Evolutionary conservation across 30 jellyfish, hydroid and myxozoan species (phyloP).

Genomic region (Chironex yamaguchii): DNA sequence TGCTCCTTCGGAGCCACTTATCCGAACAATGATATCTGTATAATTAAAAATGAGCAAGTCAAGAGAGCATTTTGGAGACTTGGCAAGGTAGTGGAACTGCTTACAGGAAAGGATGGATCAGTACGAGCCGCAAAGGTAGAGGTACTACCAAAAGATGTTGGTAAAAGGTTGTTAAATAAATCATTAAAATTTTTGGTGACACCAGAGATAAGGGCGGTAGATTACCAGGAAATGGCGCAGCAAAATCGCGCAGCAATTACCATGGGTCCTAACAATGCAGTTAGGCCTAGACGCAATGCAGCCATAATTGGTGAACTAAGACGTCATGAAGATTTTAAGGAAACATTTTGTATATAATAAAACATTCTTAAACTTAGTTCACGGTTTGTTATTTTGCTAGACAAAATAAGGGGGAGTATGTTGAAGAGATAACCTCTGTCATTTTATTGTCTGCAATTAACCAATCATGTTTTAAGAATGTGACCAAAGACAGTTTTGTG

Average conservation of each 20-base stretch:
- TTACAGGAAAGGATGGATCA: conserved; percentile 59
- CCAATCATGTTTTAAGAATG: too few species aligned
- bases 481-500: too few species aligned
- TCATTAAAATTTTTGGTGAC: conserved; percentile 53
- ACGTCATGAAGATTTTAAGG: conserved; percentile 28
- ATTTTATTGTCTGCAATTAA: background rate
- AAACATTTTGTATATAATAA: background rate
- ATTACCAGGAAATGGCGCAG: too few species aligned
- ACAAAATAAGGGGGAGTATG: conserved; percentile 37
- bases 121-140: conserved; percentile 51
- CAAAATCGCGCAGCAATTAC: conserved; percentile 1
- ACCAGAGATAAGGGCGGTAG: conserved; percentile 15
- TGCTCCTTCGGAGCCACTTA: conserved; percentile 31
- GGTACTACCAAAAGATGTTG: conserved; percentile 37
- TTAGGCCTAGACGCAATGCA: conserved; percentile 57
- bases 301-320: conserved; percentile 60
- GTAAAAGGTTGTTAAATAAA: conserved; percentile 49
- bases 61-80: conserved; percentile 66
- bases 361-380: background rate
- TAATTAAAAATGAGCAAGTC: conserved; percentile 47
- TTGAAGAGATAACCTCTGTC: conserved; percentile 6
- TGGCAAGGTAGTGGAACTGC: conserved; percentile 35
- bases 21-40: conserved; percentile 59
- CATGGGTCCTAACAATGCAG: background rate
- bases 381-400: background rate